Evolutionary conservation across 64 coral and sea anemone genomes (phyloP).

Genomic region (Porites australiensis): DNA sequence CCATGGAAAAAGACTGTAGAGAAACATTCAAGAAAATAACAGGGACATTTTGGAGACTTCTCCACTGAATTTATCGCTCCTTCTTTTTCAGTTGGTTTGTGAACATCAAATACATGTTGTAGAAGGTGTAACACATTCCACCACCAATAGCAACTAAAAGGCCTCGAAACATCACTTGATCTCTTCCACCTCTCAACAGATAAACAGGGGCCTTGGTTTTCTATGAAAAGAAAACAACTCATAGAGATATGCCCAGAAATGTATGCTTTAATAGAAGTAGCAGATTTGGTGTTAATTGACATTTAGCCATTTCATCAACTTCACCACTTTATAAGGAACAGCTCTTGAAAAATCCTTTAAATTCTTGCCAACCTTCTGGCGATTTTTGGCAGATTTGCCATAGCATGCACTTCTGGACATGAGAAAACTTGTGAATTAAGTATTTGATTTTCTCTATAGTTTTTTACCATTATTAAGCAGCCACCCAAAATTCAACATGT

Average conservation of each 20-base stretch:
- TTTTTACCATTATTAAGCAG: too few relatives aligned
- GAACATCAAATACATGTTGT: conserved; percentile 74
- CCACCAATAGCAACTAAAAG: conserved; percentile 47
- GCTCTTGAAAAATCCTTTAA: too few relatives aligned
- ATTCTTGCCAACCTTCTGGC: too few relatives aligned
- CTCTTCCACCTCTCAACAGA: conserved; percentile 70
- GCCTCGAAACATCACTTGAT: conserved; percentile 73
- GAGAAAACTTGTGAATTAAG: too few relatives aligned
- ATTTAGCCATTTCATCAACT: too few relatives aligned
- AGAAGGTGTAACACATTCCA: conserved; percentile 71
- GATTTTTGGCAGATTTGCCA: too few relatives aligned
- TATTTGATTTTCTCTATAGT: too few relatives aligned
- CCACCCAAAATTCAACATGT: too few relatives aligned
- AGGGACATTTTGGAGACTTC: neutral
- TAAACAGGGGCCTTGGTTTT: conserved; percentile 81
- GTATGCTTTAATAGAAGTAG: too few relatives aligned
- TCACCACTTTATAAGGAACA: too few relatives aligned
- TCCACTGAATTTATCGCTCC: conserved; percentile 35
- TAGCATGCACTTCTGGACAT: too few relatives aligned
- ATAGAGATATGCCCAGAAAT: neutral
- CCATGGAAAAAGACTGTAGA: neutral
- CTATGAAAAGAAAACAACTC: conserved; percentile 42
- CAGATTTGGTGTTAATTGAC: too few relatives aligned
- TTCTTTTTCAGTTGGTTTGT: conserved; percentile 87
- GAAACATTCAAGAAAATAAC: neutral